phyloP scores from a whole-genome alignment of 2,113 vertebrate genomes.

The Castor canadensis region DNA sequence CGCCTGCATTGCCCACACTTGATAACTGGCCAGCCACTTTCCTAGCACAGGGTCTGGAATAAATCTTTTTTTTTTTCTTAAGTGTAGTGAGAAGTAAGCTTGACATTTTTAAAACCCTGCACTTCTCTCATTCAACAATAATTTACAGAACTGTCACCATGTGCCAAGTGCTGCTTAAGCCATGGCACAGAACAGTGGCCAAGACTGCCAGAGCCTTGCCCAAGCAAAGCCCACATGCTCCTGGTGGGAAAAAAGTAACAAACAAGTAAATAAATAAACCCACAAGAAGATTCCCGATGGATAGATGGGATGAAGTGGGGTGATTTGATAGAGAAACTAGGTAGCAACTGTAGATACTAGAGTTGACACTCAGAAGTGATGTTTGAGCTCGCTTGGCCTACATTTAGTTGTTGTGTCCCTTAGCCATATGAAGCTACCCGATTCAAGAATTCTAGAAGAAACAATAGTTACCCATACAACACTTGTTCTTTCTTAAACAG shows the following conservation, averaged over 20 bases:
- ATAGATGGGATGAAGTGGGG: background rate
- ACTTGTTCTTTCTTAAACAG: background rate
- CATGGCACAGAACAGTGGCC: background rate
- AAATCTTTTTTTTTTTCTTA: background rate
- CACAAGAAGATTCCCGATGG: background rate
- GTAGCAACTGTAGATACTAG: background rate
- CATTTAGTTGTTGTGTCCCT: background rate
- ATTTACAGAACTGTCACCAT: background rate
- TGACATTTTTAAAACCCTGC: background rate
- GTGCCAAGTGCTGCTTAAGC: background rate
- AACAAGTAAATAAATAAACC: background rate
- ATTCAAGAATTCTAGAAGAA: slow-evolving; percentile 42
- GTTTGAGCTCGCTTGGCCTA: background rate
- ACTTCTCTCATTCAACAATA: background rate
- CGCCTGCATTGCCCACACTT: too few species aligned
- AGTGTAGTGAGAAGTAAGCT: background rate
- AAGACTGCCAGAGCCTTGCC: background rate
- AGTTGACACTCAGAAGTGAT: background rate
- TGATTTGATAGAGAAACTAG: background rate
- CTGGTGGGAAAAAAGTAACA: background rate
- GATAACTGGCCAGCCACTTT: background rate
- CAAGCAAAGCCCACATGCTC: background rate
- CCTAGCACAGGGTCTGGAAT: background rate
- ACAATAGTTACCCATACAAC: background rate
- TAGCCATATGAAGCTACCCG: background rate